Evolutionary conservation across 2,797 vertebrate species (phyloP), one percentile per base, ranked within the genome.

Genomic region (Scomberomorus guttatus): DNA sequence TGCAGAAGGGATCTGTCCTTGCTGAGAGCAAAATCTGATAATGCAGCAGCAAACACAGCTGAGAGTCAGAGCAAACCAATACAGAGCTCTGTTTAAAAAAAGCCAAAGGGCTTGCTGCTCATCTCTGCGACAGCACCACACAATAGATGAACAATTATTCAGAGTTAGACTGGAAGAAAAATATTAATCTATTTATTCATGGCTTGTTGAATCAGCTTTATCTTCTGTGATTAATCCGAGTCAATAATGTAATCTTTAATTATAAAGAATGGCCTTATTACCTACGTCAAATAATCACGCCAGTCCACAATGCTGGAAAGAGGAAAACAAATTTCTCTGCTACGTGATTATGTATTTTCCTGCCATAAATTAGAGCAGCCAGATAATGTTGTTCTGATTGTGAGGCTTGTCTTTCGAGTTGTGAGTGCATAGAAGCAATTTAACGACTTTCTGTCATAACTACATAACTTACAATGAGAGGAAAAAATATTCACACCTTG

Each of bases 221-320:
- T 94, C 89, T 88, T 75, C 72, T 76, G 84, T 84, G 88, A 94
- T 94, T 93, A 93, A 94, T 92, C 84, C 78, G 67, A 91, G 93
- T 93, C 92, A 95, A 93, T 94, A 95, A 91, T 88, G 89, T 85
- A 89, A 90, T 89, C 88, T 93, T 93, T 94, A 94, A 95, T 94
- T 94, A 92, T 92, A 90, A 91, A 87, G 85, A 91, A 91, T 88
- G 87, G 86, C 68, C 85, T 89, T 90, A 93, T 90, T 89, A 90
- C 84, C 80, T 74, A 74, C 52, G 70, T 89, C 90, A 93, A 92
- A 93, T 85, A 93, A 93, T 84, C 68, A 79, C 24, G 54, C 64
- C 51, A 18, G 73, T 82, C 86, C 73, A 86, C 46, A 42, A 76
- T 29, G 66, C 77, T 34, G 82, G 65, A 71, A 76, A 74, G 75